Evolutionary conservation across 2,888 invertebrate species (phyloP).

Genomic region (Lordiphosa andalusiaca): DNA sequence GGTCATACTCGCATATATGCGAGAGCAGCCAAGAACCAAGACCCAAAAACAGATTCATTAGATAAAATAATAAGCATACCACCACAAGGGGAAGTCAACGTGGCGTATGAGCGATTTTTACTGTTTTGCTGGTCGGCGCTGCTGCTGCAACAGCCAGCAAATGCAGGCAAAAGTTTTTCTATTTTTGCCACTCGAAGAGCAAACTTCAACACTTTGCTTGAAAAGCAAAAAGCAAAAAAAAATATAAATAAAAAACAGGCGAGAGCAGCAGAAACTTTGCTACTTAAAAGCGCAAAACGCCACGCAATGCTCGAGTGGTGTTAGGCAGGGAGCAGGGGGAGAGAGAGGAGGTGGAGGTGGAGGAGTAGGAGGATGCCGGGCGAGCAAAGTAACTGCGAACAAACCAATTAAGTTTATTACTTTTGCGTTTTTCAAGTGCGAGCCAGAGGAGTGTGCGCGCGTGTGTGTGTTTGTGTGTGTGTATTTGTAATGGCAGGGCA

Average conservation of each 20-base stretch:
- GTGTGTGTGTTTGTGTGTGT: constrained; percentile 23
- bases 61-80: constrained; percentile 72
- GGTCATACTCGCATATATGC: constrained; percentile 50
- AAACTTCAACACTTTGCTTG: constrained; percentile 72
- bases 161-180: constrained; percentile 59
- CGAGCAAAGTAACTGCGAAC: constrained; percentile 70
- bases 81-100: constrained; percentile 29
- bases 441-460: constrained; percentile 5
- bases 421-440: constrained; percentile 77
- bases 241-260: constrained; percentile 19
- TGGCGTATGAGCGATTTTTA: constrained; percentile 63
- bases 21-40: constrained; percentile 4
- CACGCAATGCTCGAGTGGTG: constrained; percentile 67
- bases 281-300: constrained; percentile 76
- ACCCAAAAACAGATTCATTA: constrained; percentile 69
- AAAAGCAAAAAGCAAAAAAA: constrained; percentile 48
- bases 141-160: constrained; percentile 21
- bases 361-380: constrained; percentile 3
- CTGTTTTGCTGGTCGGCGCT: constrained; percentile 1
- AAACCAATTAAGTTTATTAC: constrained; percentile 78
- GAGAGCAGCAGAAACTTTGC: constrained; percentile 59
- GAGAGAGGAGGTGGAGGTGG: constrained; percentile 2
- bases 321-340: neutral
- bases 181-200: constrained; percentile 64
- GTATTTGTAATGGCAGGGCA: constrained; percentile 43